Percentiles rank a stretch among this genome's conserved stretches.
phyloP scores from a whole-genome alignment of 2,888 invertebrate genomes.

The Acleris literana region DNA sequence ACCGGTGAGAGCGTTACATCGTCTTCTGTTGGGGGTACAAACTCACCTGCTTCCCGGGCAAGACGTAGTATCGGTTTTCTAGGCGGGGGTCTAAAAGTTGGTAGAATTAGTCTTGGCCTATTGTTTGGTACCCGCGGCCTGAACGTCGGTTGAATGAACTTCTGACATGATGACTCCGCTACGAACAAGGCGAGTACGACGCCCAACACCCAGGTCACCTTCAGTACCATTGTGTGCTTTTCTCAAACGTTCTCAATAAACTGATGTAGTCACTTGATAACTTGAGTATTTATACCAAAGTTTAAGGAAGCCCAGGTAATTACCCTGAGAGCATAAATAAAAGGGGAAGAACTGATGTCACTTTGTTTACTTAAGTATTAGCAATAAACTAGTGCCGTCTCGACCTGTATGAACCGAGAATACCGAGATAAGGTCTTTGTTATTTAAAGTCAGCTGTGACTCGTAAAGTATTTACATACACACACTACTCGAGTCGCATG shows the following conservation, averaged over 20 bases:
- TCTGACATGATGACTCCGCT: constrained; percentile 44
- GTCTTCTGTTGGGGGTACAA: constrained; percentile 45
- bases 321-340: constrained; percentile 33
- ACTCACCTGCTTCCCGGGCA: constrained; percentile 45
- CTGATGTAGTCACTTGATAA: background rate
- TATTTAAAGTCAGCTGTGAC: constrained; percentile 12
- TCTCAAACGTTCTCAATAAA: constrained; percentile 17
- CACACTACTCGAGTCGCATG: background rate
- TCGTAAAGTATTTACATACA: background rate
- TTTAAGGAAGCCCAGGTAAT: constrained; percentile 41
- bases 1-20: constrained; percentile 39
- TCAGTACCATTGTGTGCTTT: constrained; percentile 40
- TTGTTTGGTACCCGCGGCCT: constrained; percentile 39
- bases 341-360: constrained; percentile 26
- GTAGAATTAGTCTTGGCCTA: constrained; percentile 39
- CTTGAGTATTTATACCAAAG: constrained; percentile 37
- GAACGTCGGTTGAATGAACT: constrained; percentile 46
- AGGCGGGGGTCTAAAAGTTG: constrained; percentile 45
- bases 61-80: constrained; percentile 38
- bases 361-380: constrained; percentile 10
- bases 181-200: constrained; percentile 42
- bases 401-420: constrained; percentile 10
- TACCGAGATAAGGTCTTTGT: constrained; percentile 3
- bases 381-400: background rate
- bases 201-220: constrained; percentile 39